Evolutionary conservation across 2,888 invertebrate species (phyloP).

Genomic region (Selenia dentaria): DNA sequence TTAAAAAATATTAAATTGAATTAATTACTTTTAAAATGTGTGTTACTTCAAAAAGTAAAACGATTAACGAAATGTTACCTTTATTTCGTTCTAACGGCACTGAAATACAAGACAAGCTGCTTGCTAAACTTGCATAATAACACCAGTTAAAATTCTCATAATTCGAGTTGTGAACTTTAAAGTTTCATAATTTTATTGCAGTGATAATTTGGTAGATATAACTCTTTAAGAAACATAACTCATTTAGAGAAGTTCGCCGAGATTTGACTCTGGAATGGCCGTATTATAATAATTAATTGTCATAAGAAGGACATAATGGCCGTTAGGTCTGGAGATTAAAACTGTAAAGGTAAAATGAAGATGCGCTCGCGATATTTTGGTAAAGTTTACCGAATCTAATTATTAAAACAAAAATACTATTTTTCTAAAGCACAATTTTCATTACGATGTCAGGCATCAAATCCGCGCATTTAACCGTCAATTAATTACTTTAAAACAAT

Average conservation of each 20-base stretch:
- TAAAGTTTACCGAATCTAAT: too few species aligned
- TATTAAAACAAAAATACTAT: too few species aligned
- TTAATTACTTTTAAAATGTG: too few species aligned
- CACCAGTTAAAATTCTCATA: constrained; percentile 42
- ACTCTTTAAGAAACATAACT: constrained; percentile 79
- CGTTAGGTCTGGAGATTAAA: constrained; percentile 63
- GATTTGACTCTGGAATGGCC: constrained; percentile 77
- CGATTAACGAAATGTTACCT: too few species aligned
- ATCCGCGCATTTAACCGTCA: too few species aligned
- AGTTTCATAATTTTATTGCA: constrained; percentile 73
- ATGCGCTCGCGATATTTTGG: neutral
- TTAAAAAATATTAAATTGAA: too few species aligned
- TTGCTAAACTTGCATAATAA: neutral
- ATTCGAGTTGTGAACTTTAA: constrained; percentile 56
- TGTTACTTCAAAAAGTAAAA: too few species aligned
- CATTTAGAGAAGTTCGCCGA: constrained; percentile 65
- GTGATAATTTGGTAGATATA: constrained; percentile 72
- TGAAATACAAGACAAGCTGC: constrained; percentile 41
- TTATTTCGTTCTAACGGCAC: too few species aligned
- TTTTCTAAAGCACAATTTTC: too few species aligned
- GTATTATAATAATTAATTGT: constrained; percentile 83
- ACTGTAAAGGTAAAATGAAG: constrained; percentile 36
- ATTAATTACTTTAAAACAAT: too few species aligned
- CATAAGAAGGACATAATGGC: constrained; percentile 71
- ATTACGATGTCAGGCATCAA: too few species aligned